Base-by-base conservation (phyloP, 1,140 invertebrate genomes). In the Papilio glaucus region DNA sequence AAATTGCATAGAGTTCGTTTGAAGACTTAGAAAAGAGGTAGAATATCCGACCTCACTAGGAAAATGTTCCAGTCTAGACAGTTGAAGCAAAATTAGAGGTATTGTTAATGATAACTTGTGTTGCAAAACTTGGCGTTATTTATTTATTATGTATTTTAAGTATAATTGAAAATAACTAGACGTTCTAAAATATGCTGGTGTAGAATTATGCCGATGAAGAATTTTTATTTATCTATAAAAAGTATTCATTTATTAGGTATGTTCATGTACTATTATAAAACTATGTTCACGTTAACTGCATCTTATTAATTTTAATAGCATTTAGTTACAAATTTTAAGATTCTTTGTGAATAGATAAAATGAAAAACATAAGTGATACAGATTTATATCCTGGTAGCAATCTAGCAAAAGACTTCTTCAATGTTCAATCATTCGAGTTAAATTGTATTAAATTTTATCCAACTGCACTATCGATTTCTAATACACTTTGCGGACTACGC, bases 391-490 rank as follows among this genome's bases (percentile, higher is more conserved):
- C 6, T 6, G 29, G 6, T 33, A 6, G 29, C 29, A 33, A 33
- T 3, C 29, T 33, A 33, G 29, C 29, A 33, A 33, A 3, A 33
- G 2, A 33, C 2, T 6, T 39, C 62, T 65, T 65, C 33, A 13
- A 10, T 18, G 18, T 65, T 39, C 62, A 65, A 65, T 65, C 62
- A 39, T 38, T 38, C 18, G 62, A 24, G 10, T 38, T 12, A 65
- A 65, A 65, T 65, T 29, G 33, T 21, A 65, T 65, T 65, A 39
- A 39, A 65, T 38, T 65, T 65, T 65, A 21, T 39, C 37, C 33
- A 65, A 37, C 62, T 39, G 38, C 26, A 49, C 42, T 69, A 69
- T 69, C 45, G 42, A 69, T 69, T 69, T 69, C 45, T 69, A 69
- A 69, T 69, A 69, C 42, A 37, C 37, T 65, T 37, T 18, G 62